Base-by-base conservation (phyloP, 2,888 invertebrate genomes). In the Phyllotreta striolata region DNA sequence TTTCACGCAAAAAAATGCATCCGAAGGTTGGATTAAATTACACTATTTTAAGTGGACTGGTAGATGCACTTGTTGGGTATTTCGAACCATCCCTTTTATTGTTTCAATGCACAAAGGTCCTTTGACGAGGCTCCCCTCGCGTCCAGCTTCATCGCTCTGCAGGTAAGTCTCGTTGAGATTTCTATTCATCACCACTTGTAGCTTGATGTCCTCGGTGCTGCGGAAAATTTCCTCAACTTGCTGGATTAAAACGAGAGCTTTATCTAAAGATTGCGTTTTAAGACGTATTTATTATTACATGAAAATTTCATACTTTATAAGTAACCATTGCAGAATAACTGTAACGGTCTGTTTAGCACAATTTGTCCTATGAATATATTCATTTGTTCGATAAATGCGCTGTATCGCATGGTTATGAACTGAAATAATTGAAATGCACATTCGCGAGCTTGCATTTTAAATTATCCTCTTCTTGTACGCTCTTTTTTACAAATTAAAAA, bases 281-380 rank as follows among this genome's bases (percentile, higher is more conserved):
- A 8, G 1, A n/a, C 8, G 44, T 8, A 44, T n/a, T 44, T 44
- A 13, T 7, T 10, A 44, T 12, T 44, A 7, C 44, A n/a, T 44
- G 10, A 9, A 43, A 9, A 6, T 51, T 51, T 51, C 52, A 52
- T 52, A 13, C 52, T 24, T 24, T 24, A 24, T 24, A 6, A 37
- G 46, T 13, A 46, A 46, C 12, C 44, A 46, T 56, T 46, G 38
- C 44, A 56, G 46, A 44, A 56, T 56, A 37, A 56, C 38, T 56
- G 56, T 46, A 56, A 56, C 56, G 56, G 56, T 56, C 56, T 46
- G 56, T 56, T 56, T 56, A 56, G 46, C 44, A 44, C 56, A 56
- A 56, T 56, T 56, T 56, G 56, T 46, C 44, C 56, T 34, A 56
- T 56, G 56, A 56, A 56, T 56, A 56, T 56, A 47, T 44, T 44